phyloP scores from a whole-genome alignment of 1,140 invertebrate genomes.

The Caenorhabditis inopinata region DNA sequence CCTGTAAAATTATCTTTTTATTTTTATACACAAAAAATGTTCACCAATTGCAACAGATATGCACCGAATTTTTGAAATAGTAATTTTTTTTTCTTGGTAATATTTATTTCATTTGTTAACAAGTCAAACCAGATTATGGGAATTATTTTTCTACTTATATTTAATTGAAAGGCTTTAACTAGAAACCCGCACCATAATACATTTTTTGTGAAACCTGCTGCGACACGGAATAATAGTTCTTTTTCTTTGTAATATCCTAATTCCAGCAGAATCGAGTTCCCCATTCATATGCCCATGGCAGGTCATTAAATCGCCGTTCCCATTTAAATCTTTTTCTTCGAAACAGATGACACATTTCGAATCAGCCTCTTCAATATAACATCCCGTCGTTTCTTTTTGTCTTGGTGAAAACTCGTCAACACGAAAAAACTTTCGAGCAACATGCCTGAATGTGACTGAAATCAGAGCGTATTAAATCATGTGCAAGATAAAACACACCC shows the following conservation, averaged over 20 bases:
- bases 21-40: too few species aligned
- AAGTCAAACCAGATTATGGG: too few species aligned
- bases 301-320: not conserved
- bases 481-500: too few species aligned
- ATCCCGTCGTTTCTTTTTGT: not conserved
- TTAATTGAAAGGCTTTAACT: too few species aligned
- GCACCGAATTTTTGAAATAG: too few species aligned
- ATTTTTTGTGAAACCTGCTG: not conserved
- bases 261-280: not conserved
- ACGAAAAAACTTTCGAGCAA: not conserved
- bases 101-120: too few species aligned
- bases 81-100: too few species aligned
- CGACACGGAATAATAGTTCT: not conserved
- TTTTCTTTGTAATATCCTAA: too few species aligned
- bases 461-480: too few species aligned
- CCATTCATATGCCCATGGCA: not conserved
- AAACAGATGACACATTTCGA: not conserved
- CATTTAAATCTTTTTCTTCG: not conserved
- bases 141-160: not conserved
- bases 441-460: not conserved
- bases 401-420: not conserved
- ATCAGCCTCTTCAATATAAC: not conserved
- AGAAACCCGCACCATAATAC: not conserved
- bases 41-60: too few species aligned
- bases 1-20: too few species aligned